These are phyloP conservation scores for Idaea straminata DNA, from an alignment of 2,888 invertebrate species.

Conservation along the genomic window DNA sequence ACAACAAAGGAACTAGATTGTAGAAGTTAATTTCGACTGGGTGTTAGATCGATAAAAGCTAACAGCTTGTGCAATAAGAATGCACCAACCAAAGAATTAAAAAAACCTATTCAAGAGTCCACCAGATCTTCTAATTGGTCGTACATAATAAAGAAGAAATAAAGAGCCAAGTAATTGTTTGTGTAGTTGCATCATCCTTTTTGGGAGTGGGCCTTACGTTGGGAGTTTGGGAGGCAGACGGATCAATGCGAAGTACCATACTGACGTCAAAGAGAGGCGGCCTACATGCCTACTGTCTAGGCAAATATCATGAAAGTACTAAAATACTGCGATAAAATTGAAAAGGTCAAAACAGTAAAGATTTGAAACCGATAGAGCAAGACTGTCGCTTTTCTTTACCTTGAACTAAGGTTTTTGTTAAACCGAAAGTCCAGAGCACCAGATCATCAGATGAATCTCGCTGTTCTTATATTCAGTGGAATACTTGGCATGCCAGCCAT, in stretches of 20 bases:
- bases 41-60: neutral
- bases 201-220: conserved; percentile 30
- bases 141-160: neutral
- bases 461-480: neutral
- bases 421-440: neutral
- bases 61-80: neutral
- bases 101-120: neutral
- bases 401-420: neutral
- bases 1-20: neutral
- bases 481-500: neutral
- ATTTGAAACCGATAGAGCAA: neutral
- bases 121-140: neutral
- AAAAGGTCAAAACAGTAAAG: neutral
- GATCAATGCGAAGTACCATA: conserved; percentile 55
- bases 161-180: neutral
- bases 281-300: conserved; percentile 8
- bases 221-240: conserved; percentile 53
- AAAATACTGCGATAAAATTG: neutral
- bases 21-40: neutral
- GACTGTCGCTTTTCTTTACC: neutral
- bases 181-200: conserved; percentile 64
- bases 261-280: conserved; percentile 60
- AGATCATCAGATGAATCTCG: neutral
- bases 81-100: neutral
- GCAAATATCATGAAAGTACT: neutral